Evolutionary conservation across 2,888 invertebrate genomes (phyloP).

Genomic region (Myopa testacea): DNA sequence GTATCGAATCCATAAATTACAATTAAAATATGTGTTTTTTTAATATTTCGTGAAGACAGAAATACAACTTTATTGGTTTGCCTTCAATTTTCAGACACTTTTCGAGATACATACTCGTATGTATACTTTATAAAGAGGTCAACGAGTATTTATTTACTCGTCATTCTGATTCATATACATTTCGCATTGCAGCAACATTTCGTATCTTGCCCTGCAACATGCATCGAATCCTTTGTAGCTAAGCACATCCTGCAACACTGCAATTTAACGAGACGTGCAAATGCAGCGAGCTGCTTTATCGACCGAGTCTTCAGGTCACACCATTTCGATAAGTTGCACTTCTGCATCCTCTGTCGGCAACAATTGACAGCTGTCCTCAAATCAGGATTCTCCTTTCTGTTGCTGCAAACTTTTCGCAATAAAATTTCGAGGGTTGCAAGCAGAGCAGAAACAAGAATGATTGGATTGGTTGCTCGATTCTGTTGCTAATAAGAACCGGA

Average conservation of each 20-base stretch:
- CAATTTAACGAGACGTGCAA: constrained; percentile 19
- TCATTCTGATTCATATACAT: too few species aligned
- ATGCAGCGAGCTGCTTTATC: constrained; percentile 40
- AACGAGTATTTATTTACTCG: too few species aligned
- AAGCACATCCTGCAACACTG: constrained; percentile 6
- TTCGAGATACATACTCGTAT: too few species aligned
- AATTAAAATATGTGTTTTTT: too few species aligned
- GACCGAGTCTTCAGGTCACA: constrained; percentile 18
- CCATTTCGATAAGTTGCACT: constrained; percentile 25
- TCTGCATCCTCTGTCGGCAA: constrained; percentile 27
- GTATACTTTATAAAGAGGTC: too few species aligned
- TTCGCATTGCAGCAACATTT: background rate
- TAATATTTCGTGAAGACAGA: too few species aligned
- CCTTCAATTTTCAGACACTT: too few species aligned
- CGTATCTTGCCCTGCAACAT: background rate
- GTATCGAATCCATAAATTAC: too few species aligned
- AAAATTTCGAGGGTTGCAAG: background rate
- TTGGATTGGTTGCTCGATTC: too few species aligned
- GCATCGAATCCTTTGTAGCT: background rate
- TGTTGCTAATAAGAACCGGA: background rate
- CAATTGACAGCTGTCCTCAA: background rate
- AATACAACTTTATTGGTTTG: too few species aligned
- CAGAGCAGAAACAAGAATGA: too few species aligned
- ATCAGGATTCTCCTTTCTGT: background rate
- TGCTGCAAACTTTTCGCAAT: constrained; percentile 1